Percentiles rank a stretch among this genome's conserved stretches.
phyloP scores from a whole-genome alignment of 30 jellyfish, hydroid and myxozoan species.

The Mastigias papua region DNA sequence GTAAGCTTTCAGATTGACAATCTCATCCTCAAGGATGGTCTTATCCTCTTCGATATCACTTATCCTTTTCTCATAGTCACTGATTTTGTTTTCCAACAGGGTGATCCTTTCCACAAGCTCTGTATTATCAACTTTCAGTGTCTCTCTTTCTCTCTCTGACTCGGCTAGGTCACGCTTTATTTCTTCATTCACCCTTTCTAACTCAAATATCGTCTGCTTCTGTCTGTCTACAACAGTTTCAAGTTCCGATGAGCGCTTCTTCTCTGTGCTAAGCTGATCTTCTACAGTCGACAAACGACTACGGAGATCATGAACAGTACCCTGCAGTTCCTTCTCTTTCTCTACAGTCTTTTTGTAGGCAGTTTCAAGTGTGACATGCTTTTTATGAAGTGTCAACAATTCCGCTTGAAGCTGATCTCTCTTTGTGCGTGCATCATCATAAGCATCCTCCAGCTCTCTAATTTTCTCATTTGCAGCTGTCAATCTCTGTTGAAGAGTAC shows the following conservation, averaged over 20 bases:
- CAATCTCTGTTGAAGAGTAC: conserved; percentile 78
- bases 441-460: conserved; percentile 93
- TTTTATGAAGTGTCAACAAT: conserved; percentile 83
- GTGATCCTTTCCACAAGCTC: conserved; percentile 73
- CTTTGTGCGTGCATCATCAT: conserved; percentile 85
- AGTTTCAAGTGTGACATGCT: conserved; percentile 88
- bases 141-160: conserved; percentile 81
- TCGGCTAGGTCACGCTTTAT: conserved; percentile 71
- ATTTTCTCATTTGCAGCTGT: conserved; percentile 82
- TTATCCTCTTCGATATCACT: conserved; percentile 88
- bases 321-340: conserved; percentile 85
- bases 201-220: conserved; percentile 83
- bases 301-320: conserved; percentile 78
- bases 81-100: conserved; percentile 62
- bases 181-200: conserved; percentile 87
- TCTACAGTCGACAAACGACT: conserved; percentile 74
- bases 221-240: conserved; percentile 83
- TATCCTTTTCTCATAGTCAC: conserved; percentile 77
- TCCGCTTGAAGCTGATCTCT: conserved; percentile 90
- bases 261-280: conserved; percentile 81
- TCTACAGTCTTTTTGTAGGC: conserved; percentile 89
- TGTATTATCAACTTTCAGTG: conserved; percentile 83
- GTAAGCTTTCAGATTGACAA: conserved; percentile 65
- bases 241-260: conserved; percentile 74
- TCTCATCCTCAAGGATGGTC: conserved; percentile 85